Evolutionary conservation across 2,888 invertebrate species (phyloP), one percentile per base, ranked within the genome.

Genomic region (Cloeon dipterum): DNA sequence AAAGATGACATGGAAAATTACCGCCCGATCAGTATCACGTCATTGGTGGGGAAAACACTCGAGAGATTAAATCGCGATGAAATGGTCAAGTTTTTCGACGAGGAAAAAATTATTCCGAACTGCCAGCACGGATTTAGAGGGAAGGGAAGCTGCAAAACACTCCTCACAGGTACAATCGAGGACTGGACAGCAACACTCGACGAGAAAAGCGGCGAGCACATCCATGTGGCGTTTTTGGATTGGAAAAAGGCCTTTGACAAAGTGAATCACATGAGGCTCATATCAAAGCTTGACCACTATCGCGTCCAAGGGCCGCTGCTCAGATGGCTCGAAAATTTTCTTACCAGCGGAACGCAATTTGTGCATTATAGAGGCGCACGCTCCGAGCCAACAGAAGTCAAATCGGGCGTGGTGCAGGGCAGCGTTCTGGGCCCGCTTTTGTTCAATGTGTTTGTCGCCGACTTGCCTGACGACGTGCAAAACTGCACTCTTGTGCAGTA

Each of bases 1-100:
- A n/a, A n/a, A n/a, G n/a, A n/a, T 16, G 25, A 17, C n/a, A 32
- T 29, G 7, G 29, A 26, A 26, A 26, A 37, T 23, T 37, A 37
- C 18, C 37, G 37, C 29, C 32, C 37, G 17, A 32, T 37, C 29
- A 26, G 26, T 17, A 16, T 37, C 13, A n/a, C n/a, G n/a, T n/a
- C n/a, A n/a, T n/a, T n/a, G n/a, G n/a, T n/a, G n/a, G n/a, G n/a
- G n/a, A n/a, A n/a, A n/a, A n/a, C n/a, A n/a, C n/a, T n/a, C n/a
- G n/a, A n/a, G n/a, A n/a, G n/a, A n/a, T n/a, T n/a, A n/a, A n/a
- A n/a, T n/a, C n/a, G n/a, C n/a, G n/a, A n/a, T n/a, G n/a, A n/a
- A n/a, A n/a, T n/a, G n/a, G n/a, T n/a, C n/a, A n/a, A n/a, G n/a
- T n/a, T 23, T n/a, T 23, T 23, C 8, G n/a, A 23, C 25, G 25